Evolutionary conservation across 1,140 invertebrate species (phyloP).

Genomic region (Drosophila azteca): DNA sequence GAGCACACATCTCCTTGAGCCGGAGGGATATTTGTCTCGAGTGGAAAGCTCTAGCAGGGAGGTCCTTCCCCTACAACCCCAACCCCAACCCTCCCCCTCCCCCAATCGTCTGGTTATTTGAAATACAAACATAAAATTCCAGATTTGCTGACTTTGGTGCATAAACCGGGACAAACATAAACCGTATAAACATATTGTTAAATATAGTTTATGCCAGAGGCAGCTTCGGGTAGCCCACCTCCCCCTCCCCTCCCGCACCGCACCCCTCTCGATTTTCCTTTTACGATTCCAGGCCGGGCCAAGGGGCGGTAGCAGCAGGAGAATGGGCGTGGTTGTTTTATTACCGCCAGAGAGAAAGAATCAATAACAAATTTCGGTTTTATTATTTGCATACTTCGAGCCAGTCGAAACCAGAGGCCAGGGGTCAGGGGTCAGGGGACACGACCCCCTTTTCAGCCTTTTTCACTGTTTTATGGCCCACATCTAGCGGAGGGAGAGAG

Average conservation of each 20-base stretch:
- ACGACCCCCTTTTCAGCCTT: too few species aligned
- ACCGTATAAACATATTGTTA: constrained; percentile 64
- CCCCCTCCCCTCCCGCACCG: background rate
- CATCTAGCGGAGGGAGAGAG: constrained; percentile 19
- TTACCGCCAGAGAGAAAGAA: constrained; percentile 21
- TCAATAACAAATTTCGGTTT: constrained; percentile 43
- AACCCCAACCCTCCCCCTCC: background rate
- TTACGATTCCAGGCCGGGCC: constrained; percentile 28
- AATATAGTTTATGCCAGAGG: constrained; percentile 59
- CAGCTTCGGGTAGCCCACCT: background rate
- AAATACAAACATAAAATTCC: constrained; percentile 69
- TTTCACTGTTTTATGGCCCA: constrained; percentile 52
- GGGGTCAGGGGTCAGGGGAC: constrained; percentile 6
- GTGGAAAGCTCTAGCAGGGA: constrained; percentile 17
- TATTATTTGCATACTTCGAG: constrained; percentile 67
- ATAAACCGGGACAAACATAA: constrained; percentile 49
- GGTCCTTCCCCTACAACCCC: too few species aligned
- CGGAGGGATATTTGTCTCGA: constrained; percentile 51
- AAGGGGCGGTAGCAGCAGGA: background rate
- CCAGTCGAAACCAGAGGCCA: constrained; percentile 22
- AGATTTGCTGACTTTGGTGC: constrained; percentile 71
- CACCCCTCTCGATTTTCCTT: constrained; percentile 8
- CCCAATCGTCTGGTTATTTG: constrained; percentile 50
- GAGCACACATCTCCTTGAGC: constrained; percentile 12
- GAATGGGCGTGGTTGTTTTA: constrained; percentile 19